Evolutionary conservation across 2,888 invertebrate species (phyloP), one percentile per base, ranked within the genome.

Genomic region (Epistrophella euchroma): DNA sequence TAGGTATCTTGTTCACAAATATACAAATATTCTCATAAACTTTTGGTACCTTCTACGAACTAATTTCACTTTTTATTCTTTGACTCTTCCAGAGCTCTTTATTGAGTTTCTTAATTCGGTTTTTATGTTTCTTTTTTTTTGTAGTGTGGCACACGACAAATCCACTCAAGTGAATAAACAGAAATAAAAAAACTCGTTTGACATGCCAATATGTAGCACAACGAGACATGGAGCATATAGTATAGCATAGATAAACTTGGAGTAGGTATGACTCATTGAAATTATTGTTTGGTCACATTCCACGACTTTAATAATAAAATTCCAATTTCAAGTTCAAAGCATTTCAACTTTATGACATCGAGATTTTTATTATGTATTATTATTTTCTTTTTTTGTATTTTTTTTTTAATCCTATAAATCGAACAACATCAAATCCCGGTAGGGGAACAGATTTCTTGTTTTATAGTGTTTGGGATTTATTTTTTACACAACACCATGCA

Each of bases 261-360:
- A 43, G 43, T 25, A 37, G n/a, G n/a, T 52, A 37, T 86, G 85
- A 86, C 85, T 86, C 85, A 86, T 71, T 77, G 68, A 81, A 86
- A 72, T 85, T 58, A 85, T 85, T 81, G 85, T 85, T 77, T 50
- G 81, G 76, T 73, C 85, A 56, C 85, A 86, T 86, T 86, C 85
- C 85, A 81, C 56, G 40, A 55, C 81, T 77, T 81, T 68, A 81
- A 19, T 56, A 56, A 80, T 76, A 76, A 85, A 73, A 81, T 55
- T 76, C 68, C 52, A 72, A 80, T 72, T 80, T 74, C 85, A 85
- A 80, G 72, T 72, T 74, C 71, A 83, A 83, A 84, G 79, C 71
- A 75, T 84, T 84, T 84, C 35, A 58, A 71, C 32, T 75, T 75
- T 79, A 79, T 52, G 70, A 55, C 75, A 66, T 55, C 19, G 32